Evolutionary conservation across 2,888 invertebrate genomes (phyloP).

Genomic region (Chouioia cunea): DNA sequence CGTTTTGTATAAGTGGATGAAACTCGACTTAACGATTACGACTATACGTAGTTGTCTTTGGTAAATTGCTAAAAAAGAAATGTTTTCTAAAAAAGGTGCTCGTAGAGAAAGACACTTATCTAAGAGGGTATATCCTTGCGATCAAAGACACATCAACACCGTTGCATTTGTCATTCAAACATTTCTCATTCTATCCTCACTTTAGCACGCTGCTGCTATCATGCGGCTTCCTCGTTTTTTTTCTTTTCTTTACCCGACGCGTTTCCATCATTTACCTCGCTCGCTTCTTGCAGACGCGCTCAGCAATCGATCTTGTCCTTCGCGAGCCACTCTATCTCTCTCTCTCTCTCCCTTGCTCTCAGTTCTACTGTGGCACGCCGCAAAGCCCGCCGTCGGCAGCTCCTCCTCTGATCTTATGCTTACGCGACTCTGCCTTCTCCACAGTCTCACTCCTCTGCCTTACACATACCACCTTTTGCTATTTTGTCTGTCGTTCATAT

Average conservation of each 20-base stretch:
- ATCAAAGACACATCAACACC: too few relatives aligned
- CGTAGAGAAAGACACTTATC: too few relatives aligned
- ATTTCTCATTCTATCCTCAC: background rate
- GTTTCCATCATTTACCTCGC: constrained; percentile 39
- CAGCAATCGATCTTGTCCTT: too few relatives aligned
- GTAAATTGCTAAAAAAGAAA: too few relatives aligned
- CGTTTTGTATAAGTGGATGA: constrained; percentile 21
- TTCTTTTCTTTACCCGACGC: constrained; percentile 25
- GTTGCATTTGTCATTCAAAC: constrained; percentile 6
- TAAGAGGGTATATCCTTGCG: too few relatives aligned
- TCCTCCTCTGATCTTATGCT: too few relatives aligned
- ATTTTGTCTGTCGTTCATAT: too few relatives aligned
- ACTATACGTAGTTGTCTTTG: too few relatives aligned
- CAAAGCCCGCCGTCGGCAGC: constrained; percentile 22
- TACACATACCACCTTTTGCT: too few relatives aligned
- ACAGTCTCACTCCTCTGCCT: constrained; percentile 44
- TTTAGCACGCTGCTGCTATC: background rate
- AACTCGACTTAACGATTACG: too few relatives aligned
- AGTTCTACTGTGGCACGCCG: constrained; percentile 54
- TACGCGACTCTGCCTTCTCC: constrained; percentile 34
- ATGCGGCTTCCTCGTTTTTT: constrained; percentile 36
- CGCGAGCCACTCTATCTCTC: background rate
- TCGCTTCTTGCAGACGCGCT: constrained; percentile 25
- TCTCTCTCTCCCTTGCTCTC: constrained; percentile 24
- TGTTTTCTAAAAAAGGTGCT: too few relatives aligned